Base-by-base conservation (phyloP, 1,140 invertebrate species). In the Polypedilum pembai region DNA sequence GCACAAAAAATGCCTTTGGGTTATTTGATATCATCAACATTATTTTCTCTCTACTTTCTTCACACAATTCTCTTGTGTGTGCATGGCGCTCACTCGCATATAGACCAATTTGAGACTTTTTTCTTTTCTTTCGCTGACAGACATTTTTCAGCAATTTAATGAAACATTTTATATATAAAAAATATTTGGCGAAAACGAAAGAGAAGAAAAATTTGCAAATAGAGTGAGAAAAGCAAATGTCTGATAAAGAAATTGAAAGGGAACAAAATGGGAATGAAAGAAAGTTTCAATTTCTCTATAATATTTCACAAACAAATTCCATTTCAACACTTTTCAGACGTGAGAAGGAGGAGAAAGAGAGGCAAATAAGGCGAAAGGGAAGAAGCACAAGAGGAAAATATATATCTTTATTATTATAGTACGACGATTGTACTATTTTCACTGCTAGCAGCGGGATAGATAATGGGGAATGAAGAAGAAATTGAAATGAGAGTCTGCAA, bases 21-120 rank as follows among this genome's bases (percentile, higher is more conserved):
- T 21, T 69, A 69, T 69, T 69, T 69, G 65, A 69, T 69, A 69
- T 69, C 65, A 69, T 69, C 65, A 69, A 69, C 65, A 69, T 69
- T 69, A 20, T 21, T 69, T 69, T 18, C n/a, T 69, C 65, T 10
- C 18, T 21, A 18, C 17, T 8, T 18, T 69, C 8, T 69, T 69
- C 65, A 10, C 4, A 56, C 12, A 56, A 56, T 56, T 12, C 12
- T 56, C 12, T n/a, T n/a, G 15, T n/a, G 12, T 56, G 45, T 56
- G 10, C 45, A n/a, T 56, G 45, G 12, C n/a, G 45, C 45, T 56
- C 15, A 45, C 12, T 56, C 10, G 45, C 15, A 56, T 56, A 56
- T 56, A 56, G 10, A 56, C 12, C 45, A 56, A 56, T 56, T 56
- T 56, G 12, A 12, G 45, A 56, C n/a, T 56, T 56, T 56, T 56